Base-by-base conservation (phyloP, 2,797 vertebrate species). In the Clarias fuscus region DNA sequence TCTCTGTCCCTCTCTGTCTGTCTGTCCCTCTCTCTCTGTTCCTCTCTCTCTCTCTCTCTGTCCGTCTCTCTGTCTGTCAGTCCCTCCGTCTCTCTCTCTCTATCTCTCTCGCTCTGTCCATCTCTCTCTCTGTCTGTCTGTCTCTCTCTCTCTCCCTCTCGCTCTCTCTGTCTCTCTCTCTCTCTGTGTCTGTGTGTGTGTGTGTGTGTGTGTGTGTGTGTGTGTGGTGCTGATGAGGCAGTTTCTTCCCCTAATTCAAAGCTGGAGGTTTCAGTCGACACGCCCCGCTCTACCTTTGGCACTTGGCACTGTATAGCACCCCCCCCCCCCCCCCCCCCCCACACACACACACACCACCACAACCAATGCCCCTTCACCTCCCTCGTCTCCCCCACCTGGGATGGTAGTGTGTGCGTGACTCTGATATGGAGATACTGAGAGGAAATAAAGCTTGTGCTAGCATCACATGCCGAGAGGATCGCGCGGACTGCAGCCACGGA, bases 221-320 rank as follows among this genome's bases (percentile, higher is more conserved):
- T 37, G 37, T 37, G 53, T 56, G 56, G 53, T 83, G 82, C 82
- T 83, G 82, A 83, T 71, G 24, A 61, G 15, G 82, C 82, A 22
- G 14, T 68, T 82, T 89, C 77, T 86, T 56, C 7, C 56, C 5
- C 2, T 48, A 80, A 64, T 3, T n/a, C 33, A 13, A 80, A 33
- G 33, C 24, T 43, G 77, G 77, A 64, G 59, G 17, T 64, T 64
- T 8, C 22, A 78, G 76, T 59, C 56, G 18, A 91, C 91, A 91
- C 90, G 87, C 90, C 88, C 89, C 85, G 88, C 80, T 53, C 88
- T 89, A 86, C 76, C 65, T 83, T 81, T 86, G 87, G 85, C 33
- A 33, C 78, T 81, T 86, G 87, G 85, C 33, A 33, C 78, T 33
- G 86, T 33, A 80, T 1, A 20, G 1, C 17, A 53, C 37, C 61